Evolutionary conservation across 2,888 invertebrate species (phyloP).

Genomic region (Steromphala cineraria): DNA sequence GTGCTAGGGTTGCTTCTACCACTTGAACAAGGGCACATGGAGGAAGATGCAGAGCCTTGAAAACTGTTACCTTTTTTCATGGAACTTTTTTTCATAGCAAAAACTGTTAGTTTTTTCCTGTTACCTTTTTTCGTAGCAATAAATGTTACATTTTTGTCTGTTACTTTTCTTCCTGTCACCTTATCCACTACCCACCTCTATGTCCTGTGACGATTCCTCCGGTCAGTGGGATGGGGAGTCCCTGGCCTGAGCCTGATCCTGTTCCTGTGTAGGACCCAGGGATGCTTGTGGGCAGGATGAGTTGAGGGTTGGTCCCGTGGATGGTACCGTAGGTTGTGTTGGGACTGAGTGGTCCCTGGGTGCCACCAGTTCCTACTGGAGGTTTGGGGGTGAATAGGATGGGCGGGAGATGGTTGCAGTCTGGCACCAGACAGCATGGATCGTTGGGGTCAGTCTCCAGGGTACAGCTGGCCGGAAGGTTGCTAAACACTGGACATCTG

Average conservation of each 20-base stretch:
- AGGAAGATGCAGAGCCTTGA: too few species aligned
- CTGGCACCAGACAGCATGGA: conserved; percentile 56
- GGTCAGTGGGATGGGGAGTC: not conserved
- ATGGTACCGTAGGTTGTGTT: conserved; percentile 22
- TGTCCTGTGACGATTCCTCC: not conserved
- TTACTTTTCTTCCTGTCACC: too few species aligned
- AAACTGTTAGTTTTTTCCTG: too few species aligned
- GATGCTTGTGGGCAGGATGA: not conserved
- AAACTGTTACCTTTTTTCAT: too few species aligned
- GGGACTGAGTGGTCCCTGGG: conserved; percentile 28
- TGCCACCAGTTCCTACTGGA: not conserved
- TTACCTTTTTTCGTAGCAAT: too few species aligned
- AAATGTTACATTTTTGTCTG: too few species aligned
- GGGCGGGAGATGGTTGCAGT: conserved; percentile 45
- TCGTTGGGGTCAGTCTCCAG: conserved; percentile 57
- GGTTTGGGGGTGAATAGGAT: conserved; percentile 29
- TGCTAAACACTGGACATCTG: conserved; percentile 54
- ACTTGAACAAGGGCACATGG: too few species aligned
- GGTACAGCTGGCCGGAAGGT: conserved; percentile 48
- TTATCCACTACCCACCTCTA: too few species aligned
- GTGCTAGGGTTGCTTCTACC: too few species aligned
- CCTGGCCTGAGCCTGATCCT: not conserved
- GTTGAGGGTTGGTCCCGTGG: not conserved
- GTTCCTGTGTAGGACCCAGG: not conserved
- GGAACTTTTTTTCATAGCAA: too few species aligned